Base-by-base conservation (phyloP, 2,113 vertebrate species). In the Triplophysa rosa region DNA sequence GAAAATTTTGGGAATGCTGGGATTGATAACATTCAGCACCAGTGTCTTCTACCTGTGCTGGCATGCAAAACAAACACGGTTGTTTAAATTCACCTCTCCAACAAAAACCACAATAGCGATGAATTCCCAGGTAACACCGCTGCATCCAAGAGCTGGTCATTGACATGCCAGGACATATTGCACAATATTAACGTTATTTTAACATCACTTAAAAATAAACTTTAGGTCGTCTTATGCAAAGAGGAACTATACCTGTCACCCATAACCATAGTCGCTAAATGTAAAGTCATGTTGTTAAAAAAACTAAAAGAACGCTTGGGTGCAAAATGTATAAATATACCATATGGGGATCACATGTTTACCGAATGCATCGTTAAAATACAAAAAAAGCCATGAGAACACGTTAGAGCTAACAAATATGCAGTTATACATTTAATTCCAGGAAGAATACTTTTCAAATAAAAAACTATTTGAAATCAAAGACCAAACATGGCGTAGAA, bases 381-480 rank as follows among this genome's bases (percentile, higher is more conserved):
- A 76, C 69, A 82, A 82, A 82, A 83, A 83, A 80, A 80, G 64
- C 81, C 49, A 73, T 83, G 52, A 81, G 26, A 65, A 80, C 23
- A 14, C 29, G 16, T 58, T 29, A 45, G 77, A 79, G 78, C 77
- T 87, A 86, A 84, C 82, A 82, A 83, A 77, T n/a, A n/a, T 52
- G 82, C 85, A 58, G 88, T 84, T 86, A 88, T 75, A 67, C 65
- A 64, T 78, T 80, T 77, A 64, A 68, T 68, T 84, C 72, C 59
- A 70, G 24, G 82, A 82, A 78, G 85, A 90, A 88, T 79, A 90
- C 88, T 87, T 89, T 84, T 24, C 83, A 77, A 84, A 84, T 70
- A 79, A 69, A 77, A 80, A 37, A 62, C 65, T 81, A 67, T 84
- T 87, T 91, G 89, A 91, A 92, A 85, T 87, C 85, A 86, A 81